Base-by-base conservation (phyloP, 2,797 vertebrate species). In the Manis crassicaudata region DNA sequence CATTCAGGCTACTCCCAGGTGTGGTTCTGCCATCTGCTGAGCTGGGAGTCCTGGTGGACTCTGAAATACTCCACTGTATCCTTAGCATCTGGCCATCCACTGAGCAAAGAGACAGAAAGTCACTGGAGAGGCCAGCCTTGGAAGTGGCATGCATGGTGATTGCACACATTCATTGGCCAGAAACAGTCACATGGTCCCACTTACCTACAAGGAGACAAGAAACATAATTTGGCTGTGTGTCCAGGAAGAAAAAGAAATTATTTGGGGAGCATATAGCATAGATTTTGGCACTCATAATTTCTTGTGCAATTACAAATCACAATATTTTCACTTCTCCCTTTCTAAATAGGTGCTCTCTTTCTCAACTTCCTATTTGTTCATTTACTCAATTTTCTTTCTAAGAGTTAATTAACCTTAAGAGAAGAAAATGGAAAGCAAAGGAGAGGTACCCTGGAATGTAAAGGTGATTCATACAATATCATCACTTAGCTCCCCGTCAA, bases 401-500 rank as follows among this genome's bases (percentile, higher is more conserved):
- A 35, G 37, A 73, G 79, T 87, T 88, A 97, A 32, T 89, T 68
- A 92, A 62, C 23, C 7, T 12, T 9, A 95, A 60, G 2, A 76
- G 63, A 82, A 90, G 29, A 83, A 82, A 90, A 60, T 21, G 40
- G 54, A 80, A 97, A 93, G 37, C 54, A 75, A 85, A 93, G 6
- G 5, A 21, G 4, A 94, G 83, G 32, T 54, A 88, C 0, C 6
- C 90, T 67, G 52, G 23, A 58, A 56, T 56, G 20, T 11, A 80
- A 83, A 58, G 1, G 56, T 68, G 65, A 83, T 54, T 77, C 68
- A 88, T 7, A 95, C 32, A 67, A 82, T 43, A 84, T 60, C 62
- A 6, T 54, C 9, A 85, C 6, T 52, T 90, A 90, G 3, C 43
- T n/a, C 46, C 56, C 65, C 18, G 11, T 20, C 25, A 20, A 60